These are phyloP conservation scores for Malurus leucopterus DNA, from an alignment of 2,797 vertebrate species.

Conservation along the genomic window DNA sequence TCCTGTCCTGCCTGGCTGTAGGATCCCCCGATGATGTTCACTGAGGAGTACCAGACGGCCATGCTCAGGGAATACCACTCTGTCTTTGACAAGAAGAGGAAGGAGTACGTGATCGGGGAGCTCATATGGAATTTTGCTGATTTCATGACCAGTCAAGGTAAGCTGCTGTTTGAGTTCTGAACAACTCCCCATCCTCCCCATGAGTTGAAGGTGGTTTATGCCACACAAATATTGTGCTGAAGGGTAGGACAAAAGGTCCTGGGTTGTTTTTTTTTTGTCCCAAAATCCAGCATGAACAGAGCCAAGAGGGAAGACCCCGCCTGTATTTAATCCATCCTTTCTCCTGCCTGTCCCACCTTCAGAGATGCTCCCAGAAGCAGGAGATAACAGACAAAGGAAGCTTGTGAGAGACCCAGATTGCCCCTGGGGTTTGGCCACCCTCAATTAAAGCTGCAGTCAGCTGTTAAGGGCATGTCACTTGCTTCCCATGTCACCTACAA, in stretches of 20 bases:
- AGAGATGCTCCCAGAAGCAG: background rate
- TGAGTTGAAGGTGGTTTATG: background rate
- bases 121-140: constrained; percentile 98
- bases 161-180: background rate
- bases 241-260: background rate
- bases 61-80: constrained; percentile 84
- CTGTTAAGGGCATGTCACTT: background rate
- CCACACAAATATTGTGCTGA: background rate
- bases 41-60: constrained; percentile 87
- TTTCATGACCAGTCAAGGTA: constrained; percentile 93
- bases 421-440: background rate
- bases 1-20: constrained; percentile 46
- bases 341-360: background rate
- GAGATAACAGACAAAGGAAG: background rate
- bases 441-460: background rate
- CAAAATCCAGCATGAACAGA: background rate
- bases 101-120: constrained; percentile 88
- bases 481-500: background rate
- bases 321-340: background rate
- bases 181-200: background rate
- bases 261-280: background rate
- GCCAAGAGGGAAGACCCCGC: background rate
- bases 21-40: constrained; percentile 95
- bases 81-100: constrained; percentile 87
- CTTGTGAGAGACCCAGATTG: background rate